Evolutionary conservation across 2,797 vertebrate species (phyloP).

Genomic region (Thripadectes ignobilis): DNA sequence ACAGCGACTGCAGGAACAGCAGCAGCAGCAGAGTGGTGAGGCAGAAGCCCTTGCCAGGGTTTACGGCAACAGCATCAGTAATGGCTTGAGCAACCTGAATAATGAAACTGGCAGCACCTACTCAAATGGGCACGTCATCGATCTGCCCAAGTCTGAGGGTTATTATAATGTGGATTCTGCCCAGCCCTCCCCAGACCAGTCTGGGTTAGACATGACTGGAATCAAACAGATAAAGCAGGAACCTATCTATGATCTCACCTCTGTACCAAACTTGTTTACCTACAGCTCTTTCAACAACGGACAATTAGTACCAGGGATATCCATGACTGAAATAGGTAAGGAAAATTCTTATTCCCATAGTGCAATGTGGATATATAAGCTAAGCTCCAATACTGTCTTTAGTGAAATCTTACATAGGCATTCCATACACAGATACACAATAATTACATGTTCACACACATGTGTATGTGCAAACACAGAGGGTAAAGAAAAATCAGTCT

Average conservation of each 20-base stretch:
- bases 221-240: slow-evolving; percentile 99
- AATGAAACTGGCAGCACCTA: slow-evolving; percentile 91
- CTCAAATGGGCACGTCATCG: slow-evolving; percentile 92
- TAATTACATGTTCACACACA: background rate
- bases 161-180: slow-evolving; percentile 95
- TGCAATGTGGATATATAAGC: background rate
- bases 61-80: slow-evolving; percentile 91
- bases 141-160: slow-evolving; percentile 92
- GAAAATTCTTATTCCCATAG: background rate
- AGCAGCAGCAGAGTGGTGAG: slow-evolving; percentile 94
- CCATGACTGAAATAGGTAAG: slow-evolving; percentile 96
- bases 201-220: slow-evolving; percentile 96
- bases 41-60: slow-evolving; percentile 93
- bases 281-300: slow-evolving; percentile 95
- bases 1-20: slow-evolving; percentile 91
- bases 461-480: background rate
- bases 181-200: slow-evolving; percentile 97
- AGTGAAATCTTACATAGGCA: background rate
- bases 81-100: slow-evolving; percentile 89
- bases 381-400: background rate
- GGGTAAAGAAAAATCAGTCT: background rate
- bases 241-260: slow-evolving; percentile 97
- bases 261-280: slow-evolving; percentile 97
- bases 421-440: background rate
- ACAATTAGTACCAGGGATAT: slow-evolving; percentile 91